Conservation (phyloP, 2,888 invertebrate genomes). For the Tineola bisselliella region DNA sequence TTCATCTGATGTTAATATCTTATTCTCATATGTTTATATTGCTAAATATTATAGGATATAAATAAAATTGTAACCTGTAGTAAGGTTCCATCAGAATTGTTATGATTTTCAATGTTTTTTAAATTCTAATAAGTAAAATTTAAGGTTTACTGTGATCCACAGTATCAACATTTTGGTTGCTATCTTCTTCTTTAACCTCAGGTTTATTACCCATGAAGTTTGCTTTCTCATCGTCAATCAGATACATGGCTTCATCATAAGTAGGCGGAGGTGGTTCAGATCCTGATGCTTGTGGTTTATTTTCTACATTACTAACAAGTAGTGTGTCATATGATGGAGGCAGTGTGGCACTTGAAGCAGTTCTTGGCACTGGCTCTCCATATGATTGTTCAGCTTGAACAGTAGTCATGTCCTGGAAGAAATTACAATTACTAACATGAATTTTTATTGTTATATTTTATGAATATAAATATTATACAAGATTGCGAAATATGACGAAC, state of each 20-base stretch:
- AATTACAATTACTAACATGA: slow-evolving; percentile 2
- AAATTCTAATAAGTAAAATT: not conserved
- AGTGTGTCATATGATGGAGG: slow-evolving; percentile 73
- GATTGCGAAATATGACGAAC: not conserved
- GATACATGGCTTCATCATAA: slow-evolving; percentile 71
- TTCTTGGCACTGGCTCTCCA: slow-evolving; percentile 60
- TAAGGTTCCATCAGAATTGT: not conserved
- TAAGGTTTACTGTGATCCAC: slow-evolving; percentile 48
- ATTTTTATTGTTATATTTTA: too few species aligned
- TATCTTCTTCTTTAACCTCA: slow-evolving; percentile 50
- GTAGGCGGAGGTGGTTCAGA: slow-evolving; percentile 71
- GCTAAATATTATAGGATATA: slow-evolving; percentile 10
- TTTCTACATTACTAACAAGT: slow-evolving; percentile 45
- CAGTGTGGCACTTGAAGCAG: slow-evolving; percentile 66
- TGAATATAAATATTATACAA: not conserved
- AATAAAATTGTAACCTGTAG: slow-evolving; percentile 15
- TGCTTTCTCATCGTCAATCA: slow-evolving; percentile 57
- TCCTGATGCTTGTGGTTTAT: slow-evolving; percentile 54
- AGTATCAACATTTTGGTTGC: slow-evolving; percentile 34
- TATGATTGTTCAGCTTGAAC: slow-evolving; percentile 66
- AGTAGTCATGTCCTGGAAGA: slow-evolving; percentile 66
- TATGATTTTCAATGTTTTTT: not conserved
- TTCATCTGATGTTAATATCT: too few species aligned
- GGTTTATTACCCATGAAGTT: slow-evolving; percentile 32
- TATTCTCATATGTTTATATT: too few species aligned